Base-by-base conservation (phyloP, 2,888 invertebrate genomes). In the Rugalucina vietnamica region DNA sequence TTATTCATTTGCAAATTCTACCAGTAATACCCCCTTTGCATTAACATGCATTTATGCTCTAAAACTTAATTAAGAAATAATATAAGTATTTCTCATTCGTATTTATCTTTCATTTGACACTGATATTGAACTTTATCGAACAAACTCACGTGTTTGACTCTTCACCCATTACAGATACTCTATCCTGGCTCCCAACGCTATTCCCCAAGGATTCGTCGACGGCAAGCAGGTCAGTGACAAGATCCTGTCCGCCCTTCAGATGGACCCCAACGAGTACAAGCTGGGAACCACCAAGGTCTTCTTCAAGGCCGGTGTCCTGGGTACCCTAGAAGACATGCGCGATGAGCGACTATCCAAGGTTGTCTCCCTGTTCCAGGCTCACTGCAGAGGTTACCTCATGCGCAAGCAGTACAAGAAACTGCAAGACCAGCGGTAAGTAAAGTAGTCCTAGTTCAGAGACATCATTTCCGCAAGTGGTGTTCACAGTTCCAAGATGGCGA, bases 241-340 rank as follows among this genome's bases (percentile, higher is more conserved):
- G 89, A 94, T 95, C 69, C 96, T 96, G 88, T 92, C 93, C 75
- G 95, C 95, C 60, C 95, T 95, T 37, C 97, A 96, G 95, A 97
- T 99, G 95, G 98, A 98, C 96, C 96, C 97, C 91, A 99, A 99
- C 95, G 97, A 97, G 95, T 99, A 98, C 96, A 97, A 98, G 96
- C 97, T 99, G 95, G 99, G 99, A 96, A 98, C 98, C 96, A 99
- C 99, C 91, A 99, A 99, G 98, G 99, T 99, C 97, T 99, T 99
- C 98, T 99, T 99, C 98, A 98, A 99, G 95, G 99, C 99, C 94
- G 99, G 99, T 97, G 99, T 99, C 96, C 96, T 99, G 96, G 99
- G 99, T 98, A 98, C 98, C 96, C 98, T 99, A 97, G 99, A 99
- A 96, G 99, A 99, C 96, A 97, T 99, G 96, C 98, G 99, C 97